Evolutionary conservation across 64 coral and sea anemone genomes (phyloP).

Genomic region (Montipora capricornis): DNA sequence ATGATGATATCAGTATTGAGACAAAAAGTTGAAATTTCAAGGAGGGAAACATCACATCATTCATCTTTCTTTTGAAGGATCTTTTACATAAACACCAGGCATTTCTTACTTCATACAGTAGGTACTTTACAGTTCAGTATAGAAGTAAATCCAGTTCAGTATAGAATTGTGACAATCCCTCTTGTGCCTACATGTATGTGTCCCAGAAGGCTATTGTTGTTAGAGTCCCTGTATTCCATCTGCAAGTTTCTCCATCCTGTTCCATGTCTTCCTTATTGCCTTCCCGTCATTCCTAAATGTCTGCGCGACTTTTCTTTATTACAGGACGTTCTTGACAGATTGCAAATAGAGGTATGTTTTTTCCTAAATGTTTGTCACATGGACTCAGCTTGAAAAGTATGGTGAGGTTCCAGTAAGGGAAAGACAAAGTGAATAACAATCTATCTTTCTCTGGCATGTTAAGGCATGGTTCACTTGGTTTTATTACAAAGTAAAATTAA

Average conservation of each 20-base stretch:
- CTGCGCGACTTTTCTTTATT: constrained; percentile 34
- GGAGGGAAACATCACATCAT: no score
- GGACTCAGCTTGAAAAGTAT: neutral
- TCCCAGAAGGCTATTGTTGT: no score
- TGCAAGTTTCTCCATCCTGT: neutral
- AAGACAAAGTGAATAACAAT: neutral
- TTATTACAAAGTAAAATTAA: no score
- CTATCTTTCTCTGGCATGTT: neutral
- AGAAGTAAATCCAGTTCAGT: no score
- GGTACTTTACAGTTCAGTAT: no score
- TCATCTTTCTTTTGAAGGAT: no score
- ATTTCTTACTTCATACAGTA: no score
- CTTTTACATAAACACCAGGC: no score
- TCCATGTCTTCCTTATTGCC: neutral
- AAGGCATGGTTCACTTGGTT: no score
- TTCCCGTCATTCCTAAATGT: neutral
- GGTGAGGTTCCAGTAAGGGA: neutral
- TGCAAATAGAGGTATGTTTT: constrained; percentile 81
- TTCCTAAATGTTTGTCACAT: neutral
- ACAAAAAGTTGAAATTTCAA: no score
- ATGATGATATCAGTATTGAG: no score
- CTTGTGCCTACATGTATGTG: neutral
- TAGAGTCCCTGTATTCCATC: neutral
- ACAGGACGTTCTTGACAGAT: constrained; percentile 86
- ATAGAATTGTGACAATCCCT: neutral